Conservation (phyloP, 2,797 vertebrate genomes). For the Rhynchonycteris naso region DNA sequence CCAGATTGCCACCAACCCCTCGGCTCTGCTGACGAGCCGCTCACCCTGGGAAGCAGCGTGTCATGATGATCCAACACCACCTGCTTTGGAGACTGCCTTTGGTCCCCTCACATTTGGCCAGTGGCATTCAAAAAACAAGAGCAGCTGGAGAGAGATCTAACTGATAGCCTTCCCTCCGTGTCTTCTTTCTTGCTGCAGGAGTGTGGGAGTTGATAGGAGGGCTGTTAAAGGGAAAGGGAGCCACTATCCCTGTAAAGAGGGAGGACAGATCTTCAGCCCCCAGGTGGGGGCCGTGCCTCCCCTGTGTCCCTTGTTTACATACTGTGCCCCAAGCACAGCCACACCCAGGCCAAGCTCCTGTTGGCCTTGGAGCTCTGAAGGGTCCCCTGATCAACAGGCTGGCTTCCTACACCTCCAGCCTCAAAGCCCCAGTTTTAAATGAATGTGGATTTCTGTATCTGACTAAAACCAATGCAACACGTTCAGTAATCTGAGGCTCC, state of each 20-base stretch:
- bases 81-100: not conserved
- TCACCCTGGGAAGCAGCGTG: not conserved
- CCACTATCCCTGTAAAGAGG: not conserved
- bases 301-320: not conserved
- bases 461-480: slow-evolving; percentile 48
- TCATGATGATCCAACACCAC: not conserved
- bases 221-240: not conserved
- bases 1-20: not conserved
- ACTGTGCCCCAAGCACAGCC: not conserved
- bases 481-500: not conserved
- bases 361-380: not conserved
- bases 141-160: not conserved
- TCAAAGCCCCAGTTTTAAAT: not conserved
- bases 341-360: not conserved
- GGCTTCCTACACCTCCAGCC: not conserved
- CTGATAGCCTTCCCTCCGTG: not conserved
- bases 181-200: not conserved
- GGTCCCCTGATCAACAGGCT: not conserved
- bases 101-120: not conserved
- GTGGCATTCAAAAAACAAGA: not conserved
- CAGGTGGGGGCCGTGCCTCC: not conserved
- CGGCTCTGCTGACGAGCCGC: not conserved
- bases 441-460: slow-evolving; percentile 62
- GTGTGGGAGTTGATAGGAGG: not conserved
- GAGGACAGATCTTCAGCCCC: not conserved